Evolutionary conservation across 1,140 invertebrate species (phyloP).

Genomic region (Paraescarpia echinospica): DNA sequence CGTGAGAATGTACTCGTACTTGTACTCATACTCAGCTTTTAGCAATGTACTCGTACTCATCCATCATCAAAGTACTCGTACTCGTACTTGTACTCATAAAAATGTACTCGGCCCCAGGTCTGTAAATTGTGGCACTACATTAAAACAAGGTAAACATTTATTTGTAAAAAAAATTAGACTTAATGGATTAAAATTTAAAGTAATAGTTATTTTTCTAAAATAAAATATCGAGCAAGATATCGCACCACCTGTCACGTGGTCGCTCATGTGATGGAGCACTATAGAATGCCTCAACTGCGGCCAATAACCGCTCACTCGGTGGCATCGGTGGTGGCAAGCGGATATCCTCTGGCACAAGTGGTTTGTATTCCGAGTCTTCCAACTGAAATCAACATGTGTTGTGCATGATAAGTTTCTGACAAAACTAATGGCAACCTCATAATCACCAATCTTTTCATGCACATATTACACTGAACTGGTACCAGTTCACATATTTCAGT

Average conservation of each 20-base stretch:
- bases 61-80: too few species aligned
- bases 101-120: too few species aligned
- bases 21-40: too few species aligned
- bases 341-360: constrained; percentile 86
- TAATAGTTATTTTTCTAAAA: too few species aligned
- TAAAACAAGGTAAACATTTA: too few species aligned
- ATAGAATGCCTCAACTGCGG: constrained; percentile 94
- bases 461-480: not conserved
- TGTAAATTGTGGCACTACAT: too few species aligned
- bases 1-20: too few species aligned
- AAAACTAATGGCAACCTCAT: not conserved
- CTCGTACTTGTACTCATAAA: too few species aligned
- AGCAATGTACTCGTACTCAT: too few species aligned
- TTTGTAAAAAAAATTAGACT: too few species aligned
- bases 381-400: constrained; percentile 47
- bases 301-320: constrained; percentile 85
- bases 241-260: constrained; percentile 81
- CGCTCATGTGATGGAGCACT: constrained; percentile 88
- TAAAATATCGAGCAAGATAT: constrained; percentile 36
- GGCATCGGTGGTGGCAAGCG: constrained; percentile 89
- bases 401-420: not conserved
- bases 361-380: constrained; percentile 86
- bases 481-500: not conserved
- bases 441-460: not conserved
- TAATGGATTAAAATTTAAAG: too few species aligned